phyloP scores from a whole-genome alignment of 2,888 invertebrate genomes.

The Ischnus inquisitorius region DNA sequence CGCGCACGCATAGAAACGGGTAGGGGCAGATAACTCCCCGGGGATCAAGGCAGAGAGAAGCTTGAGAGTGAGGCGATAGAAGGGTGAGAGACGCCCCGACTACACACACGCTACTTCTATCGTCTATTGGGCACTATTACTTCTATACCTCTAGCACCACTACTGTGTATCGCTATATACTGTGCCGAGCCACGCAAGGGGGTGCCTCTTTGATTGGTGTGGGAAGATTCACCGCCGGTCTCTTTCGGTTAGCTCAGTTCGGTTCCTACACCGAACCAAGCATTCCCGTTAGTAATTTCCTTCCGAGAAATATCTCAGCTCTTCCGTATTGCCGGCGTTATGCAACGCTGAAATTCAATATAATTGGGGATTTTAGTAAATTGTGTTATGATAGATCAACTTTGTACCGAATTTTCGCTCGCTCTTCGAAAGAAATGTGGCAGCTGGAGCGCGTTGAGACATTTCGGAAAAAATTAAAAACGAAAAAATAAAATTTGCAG shows the following conservation, averaged over 20 bases:
- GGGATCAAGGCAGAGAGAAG: slow-evolving; percentile 74
- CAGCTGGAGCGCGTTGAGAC: too few relatives aligned
- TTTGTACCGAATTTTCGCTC: too few relatives aligned
- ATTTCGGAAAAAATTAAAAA: too few relatives aligned
- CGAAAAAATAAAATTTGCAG: too few relatives aligned
- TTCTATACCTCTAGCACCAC: slow-evolving; percentile 27
- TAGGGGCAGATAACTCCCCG: slow-evolving; percentile 82
- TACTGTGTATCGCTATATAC: slow-evolving; percentile 43
- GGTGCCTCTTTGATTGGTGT: slow-evolving; percentile 84
- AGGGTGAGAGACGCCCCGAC: slow-evolving; percentile 59
- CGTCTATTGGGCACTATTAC: slow-evolving; percentile 41
- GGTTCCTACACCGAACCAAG: slow-evolving; percentile 9
- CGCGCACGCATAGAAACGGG: slow-evolving; percentile 24
- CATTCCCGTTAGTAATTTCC: slow-evolving; percentile 40
- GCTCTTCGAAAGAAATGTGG: too few relatives aligned
- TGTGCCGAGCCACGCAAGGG: slow-evolving; percentile 73
- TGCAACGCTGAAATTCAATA: background rate
- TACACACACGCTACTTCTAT: slow-evolving; percentile 26
- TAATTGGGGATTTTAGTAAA: background rate
- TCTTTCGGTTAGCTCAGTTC: slow-evolving; percentile 72
- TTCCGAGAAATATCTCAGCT: slow-evolving; percentile 32
- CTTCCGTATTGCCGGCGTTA: slow-evolving; percentile 2
- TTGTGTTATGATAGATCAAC: background rate
- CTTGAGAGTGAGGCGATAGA: slow-evolving; percentile 57
- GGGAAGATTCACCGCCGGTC: slow-evolving; percentile 82